Conservation (phyloP, 1,140 invertebrate species). For the Gryon sp. region DNA sequence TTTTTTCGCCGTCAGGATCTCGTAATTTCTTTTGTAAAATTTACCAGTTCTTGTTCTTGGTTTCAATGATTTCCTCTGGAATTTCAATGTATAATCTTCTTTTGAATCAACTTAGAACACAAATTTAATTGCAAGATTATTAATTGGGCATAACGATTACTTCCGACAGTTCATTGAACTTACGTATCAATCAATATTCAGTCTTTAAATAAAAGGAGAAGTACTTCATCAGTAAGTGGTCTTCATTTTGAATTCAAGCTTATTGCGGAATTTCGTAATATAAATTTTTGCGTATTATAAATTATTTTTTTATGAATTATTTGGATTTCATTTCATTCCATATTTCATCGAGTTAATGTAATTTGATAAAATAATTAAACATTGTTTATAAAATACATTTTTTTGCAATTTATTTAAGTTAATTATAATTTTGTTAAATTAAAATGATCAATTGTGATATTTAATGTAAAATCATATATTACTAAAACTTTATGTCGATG, state of each 20-base stretch:
- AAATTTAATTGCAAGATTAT: neutral
- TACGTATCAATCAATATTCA: slow-evolving; percentile 6
- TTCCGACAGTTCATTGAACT: slow-evolving; percentile 18
- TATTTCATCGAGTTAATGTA: too few relatives aligned
- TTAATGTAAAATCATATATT: too few relatives aligned
- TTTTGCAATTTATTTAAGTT: too few relatives aligned
- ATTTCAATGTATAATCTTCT: slow-evolving; percentile 26
- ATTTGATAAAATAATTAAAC: too few relatives aligned
- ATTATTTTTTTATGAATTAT: too few relatives aligned
- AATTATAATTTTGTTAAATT: too few relatives aligned
- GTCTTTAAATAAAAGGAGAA: slow-evolving; percentile 11
- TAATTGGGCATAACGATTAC: slow-evolving; percentile 34
- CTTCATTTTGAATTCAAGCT: neutral
- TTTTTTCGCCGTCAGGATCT: neutral
- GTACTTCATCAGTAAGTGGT: neutral
- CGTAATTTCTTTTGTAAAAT: slow-evolving; percentile 35
- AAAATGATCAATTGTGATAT: too few relatives aligned
- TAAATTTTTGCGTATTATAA: too few relatives aligned
- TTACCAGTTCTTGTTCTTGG: slow-evolving; percentile 23
- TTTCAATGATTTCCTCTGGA: slow-evolving; percentile 18
- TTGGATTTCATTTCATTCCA: too few relatives aligned
- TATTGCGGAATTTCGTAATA: too few relatives aligned
- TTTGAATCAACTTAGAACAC: slow-evolving; percentile 6
- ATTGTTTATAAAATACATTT: too few relatives aligned
- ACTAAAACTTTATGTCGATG: too few relatives aligned